A percentile compares a stretch with the other conserved stretches of the same genome.
phyloP scores from a whole-genome alignment of 1,140 invertebrate genomes.

The Tyrophagus putrescentiae region DNA sequence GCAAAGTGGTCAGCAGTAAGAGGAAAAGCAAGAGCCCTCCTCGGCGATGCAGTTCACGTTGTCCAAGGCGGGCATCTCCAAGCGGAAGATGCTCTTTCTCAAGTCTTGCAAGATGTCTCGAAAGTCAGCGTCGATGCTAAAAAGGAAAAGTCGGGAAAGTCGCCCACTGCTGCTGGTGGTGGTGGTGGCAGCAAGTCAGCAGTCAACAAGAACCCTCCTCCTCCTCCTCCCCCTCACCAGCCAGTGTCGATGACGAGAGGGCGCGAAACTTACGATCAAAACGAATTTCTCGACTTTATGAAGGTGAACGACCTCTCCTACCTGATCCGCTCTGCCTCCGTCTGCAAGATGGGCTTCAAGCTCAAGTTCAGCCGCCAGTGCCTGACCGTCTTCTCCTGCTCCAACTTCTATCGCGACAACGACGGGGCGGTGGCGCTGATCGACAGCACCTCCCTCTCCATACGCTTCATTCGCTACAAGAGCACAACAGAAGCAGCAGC shows the following conservation, averaged over 20 bases:
- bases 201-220: not conserved
- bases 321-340: not conserved
- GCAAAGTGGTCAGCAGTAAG: not conserved
- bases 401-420: not conserved
- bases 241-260: not conserved
- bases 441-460: too few relatives aligned
- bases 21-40: not conserved
- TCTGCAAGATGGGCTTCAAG: constrained; percentile 4
- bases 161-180: not conserved
- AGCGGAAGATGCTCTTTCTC: too few relatives aligned
- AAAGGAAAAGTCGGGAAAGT: not conserved
- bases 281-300: not conserved
- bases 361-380: not conserved
- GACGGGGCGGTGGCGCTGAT: not conserved
- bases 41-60: not conserved
- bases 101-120: too few relatives aligned
- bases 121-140: not conserved
- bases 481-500: too few relatives aligned
- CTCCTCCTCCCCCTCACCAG: not conserved
- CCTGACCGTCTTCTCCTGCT: not conserved
- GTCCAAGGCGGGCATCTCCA: not conserved
- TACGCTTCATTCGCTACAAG: too few relatives aligned
- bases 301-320: not conserved
- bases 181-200: not conserved
- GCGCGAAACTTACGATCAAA: not conserved